Evolutionary conservation across 2,888 invertebrate species (phyloP).

Genomic region (Apodemia mormo): DNA sequence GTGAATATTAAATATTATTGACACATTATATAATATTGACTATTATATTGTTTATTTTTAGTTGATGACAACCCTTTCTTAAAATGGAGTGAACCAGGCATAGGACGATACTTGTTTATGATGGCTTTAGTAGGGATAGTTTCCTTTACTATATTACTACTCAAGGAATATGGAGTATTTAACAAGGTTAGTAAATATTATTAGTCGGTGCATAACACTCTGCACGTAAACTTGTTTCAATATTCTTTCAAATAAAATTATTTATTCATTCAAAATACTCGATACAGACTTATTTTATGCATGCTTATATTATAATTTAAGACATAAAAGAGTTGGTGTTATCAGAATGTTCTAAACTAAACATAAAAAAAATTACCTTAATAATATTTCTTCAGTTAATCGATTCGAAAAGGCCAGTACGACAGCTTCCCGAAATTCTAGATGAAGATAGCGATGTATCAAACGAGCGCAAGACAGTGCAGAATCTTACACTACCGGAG

Average conservation of each 20-base stretch:
- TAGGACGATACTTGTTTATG: constrained; percentile 87
- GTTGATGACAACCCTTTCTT: constrained; percentile 81
- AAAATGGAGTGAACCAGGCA: constrained; percentile 86
- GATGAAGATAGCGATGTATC: constrained; percentile 83
- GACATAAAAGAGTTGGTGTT: too few relatives aligned
- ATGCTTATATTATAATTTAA: too few relatives aligned
- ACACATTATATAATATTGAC: background rate
- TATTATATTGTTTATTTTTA: constrained; percentile 40
- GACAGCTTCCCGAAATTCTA: constrained; percentile 42
- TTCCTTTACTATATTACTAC: constrained; percentile 82
- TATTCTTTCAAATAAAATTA: too few relatives aligned
- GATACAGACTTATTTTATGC: too few relatives aligned
- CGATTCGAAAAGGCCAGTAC: constrained; percentile 46
- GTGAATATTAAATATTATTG: too few relatives aligned
- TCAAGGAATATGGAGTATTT: constrained; percentile 84
- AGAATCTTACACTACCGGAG: constrained; percentile 60
- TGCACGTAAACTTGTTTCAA: too few relatives aligned
- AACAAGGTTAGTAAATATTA: constrained; percentile 60
- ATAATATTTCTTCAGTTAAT: constrained; percentile 45
- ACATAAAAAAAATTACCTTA: too few relatives aligned
- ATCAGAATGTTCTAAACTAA: too few relatives aligned
- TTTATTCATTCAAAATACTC: too few relatives aligned
- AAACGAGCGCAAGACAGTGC: constrained; percentile 75
- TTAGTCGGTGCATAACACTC: too few relatives aligned
- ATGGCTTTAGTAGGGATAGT: constrained; percentile 82